Conservation (phyloP, 2,113 vertebrate species). For the Cololabis saira region DNA sequence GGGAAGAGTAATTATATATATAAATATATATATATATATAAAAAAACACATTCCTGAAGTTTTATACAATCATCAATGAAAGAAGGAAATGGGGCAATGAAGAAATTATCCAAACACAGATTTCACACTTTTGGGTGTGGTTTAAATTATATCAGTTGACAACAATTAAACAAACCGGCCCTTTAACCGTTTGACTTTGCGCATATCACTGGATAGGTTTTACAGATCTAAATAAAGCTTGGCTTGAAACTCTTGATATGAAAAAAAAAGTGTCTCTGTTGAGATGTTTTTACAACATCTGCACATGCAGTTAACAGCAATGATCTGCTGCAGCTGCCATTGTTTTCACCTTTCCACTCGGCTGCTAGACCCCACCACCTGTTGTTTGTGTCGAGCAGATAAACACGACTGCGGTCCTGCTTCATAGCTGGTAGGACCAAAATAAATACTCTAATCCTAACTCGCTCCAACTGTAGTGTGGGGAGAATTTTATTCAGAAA, state of each 20-base stretch:
- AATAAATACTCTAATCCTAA: conserved; percentile 31
- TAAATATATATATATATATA: too few relatives aligned
- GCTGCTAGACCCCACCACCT: conserved; percentile 51
- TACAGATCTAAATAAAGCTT: neutral
- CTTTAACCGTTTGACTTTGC: too few relatives aligned
- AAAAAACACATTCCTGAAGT: too few relatives aligned
- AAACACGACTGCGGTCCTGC: conserved; percentile 31
- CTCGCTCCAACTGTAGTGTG: conserved; percentile 2
- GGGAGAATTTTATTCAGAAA: neutral
- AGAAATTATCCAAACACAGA: too few relatives aligned
- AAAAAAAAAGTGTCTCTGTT: too few relatives aligned
- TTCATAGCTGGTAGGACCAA: conserved; percentile 21
- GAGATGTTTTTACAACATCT: conserved; percentile 13
- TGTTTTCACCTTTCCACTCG: conserved; percentile 44
- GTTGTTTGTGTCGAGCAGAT: conserved; percentile 43
- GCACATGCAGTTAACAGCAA: conserved; percentile 14
- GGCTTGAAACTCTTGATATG: conserved; percentile 1
- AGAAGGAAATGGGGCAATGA: too few relatives aligned
- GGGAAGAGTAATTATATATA: too few relatives aligned
- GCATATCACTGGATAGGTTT: neutral
- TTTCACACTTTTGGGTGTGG: too few relatives aligned
- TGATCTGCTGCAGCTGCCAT: conserved; percentile 55
- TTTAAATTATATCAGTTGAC: too few relatives aligned
- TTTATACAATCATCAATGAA: too few relatives aligned
- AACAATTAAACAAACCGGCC: too few relatives aligned